phyloP scores from a whole-genome alignment of 2,888 invertebrate genomes.

The Chaetogeoica ovagalla region DNA sequence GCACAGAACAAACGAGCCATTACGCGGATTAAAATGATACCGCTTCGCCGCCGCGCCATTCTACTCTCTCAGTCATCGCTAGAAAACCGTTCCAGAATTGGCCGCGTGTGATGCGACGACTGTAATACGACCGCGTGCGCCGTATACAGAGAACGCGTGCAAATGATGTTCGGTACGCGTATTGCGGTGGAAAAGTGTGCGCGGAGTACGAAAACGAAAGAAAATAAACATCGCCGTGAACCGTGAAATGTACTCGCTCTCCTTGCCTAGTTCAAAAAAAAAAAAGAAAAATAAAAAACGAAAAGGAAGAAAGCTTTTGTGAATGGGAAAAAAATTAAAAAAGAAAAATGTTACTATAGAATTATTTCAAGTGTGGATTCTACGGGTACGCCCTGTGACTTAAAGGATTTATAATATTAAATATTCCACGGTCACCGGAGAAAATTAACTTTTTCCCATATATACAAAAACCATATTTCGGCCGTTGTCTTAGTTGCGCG shows the following conservation, averaged over 20 bases:
- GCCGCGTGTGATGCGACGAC: too few species aligned
- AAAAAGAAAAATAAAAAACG: too few species aligned
- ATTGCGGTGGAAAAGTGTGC: too few species aligned
- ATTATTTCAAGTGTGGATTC: conserved; percentile 29
- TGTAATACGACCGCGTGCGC: too few species aligned
- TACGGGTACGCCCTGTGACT: not conserved
- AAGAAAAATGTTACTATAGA: not conserved
- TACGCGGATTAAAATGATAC: conserved; percentile 49
- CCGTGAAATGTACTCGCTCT: too few species aligned
- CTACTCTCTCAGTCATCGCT: conserved; percentile 5
- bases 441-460: conserved; percentile 48
- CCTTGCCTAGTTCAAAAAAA: too few species aligned
- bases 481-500: conserved; percentile 21
- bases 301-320: too few species aligned
- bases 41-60: conserved; percentile 12
- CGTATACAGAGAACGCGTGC: too few species aligned
- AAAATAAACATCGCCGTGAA: too few species aligned
- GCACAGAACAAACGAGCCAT: conserved; percentile 49
- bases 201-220: too few species aligned
- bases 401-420: conserved; percentile 24
- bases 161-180: too few species aligned
- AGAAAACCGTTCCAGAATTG: not conserved
- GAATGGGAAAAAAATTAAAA: conserved; percentile 2
- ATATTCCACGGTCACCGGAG: conserved; percentile 38
- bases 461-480: conserved; percentile 37